Evolutionary conservation across 2,888 invertebrate genomes (phyloP), one percentile per base, ranked within the genome.

Genomic region (Hipparchia semele): DNA sequence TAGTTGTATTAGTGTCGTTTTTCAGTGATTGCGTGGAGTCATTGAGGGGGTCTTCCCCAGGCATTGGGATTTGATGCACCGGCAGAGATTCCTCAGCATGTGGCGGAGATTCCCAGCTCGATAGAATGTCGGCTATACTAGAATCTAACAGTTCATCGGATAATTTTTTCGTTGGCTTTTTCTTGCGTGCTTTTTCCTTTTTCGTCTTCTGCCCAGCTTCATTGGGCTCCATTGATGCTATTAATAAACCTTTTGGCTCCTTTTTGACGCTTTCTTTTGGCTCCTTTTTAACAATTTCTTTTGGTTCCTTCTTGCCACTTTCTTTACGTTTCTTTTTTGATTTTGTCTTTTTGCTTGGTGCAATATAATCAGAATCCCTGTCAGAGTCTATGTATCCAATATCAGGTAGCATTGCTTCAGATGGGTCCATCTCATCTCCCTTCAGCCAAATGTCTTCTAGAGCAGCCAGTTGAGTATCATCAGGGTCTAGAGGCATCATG

Each of bases 361-460:
- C 87, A 73, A 80, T 90, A 78, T 94, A 94, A 75, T 94, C 94
- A 0, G 93, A 94, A 78, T 94, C 94, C 72, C 85, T 89, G 54
- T 93, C 94, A 0, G 93, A 92, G 72, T 94, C 94, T 12, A 92
- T 92, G 73, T 94, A 93, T 0, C 94, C 94, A 53, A 93, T 90
- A 81, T 94, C 94, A 1, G 91, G 94, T 39, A 86, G 76, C 58
- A 88, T 90, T 0, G 94, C 93, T 77, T 94, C 94, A 0, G 94
- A 94, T 1, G 94, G 94, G 4, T 94, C 96, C 90, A 97, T 96
- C 90, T 97, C 97, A 65, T 96, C 97, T 53, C 97, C 97, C 90
- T 97, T 97, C 10, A 96, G 83, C 96, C 97, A 97, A 79, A 97
- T 96, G 81, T 97, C 97, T 88, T 97, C 97, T 4, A 97, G 89